Evolutionary conservation across 2,113 vertebrate genomes (phyloP).

Genomic region (Lagopus leucura): DNA sequence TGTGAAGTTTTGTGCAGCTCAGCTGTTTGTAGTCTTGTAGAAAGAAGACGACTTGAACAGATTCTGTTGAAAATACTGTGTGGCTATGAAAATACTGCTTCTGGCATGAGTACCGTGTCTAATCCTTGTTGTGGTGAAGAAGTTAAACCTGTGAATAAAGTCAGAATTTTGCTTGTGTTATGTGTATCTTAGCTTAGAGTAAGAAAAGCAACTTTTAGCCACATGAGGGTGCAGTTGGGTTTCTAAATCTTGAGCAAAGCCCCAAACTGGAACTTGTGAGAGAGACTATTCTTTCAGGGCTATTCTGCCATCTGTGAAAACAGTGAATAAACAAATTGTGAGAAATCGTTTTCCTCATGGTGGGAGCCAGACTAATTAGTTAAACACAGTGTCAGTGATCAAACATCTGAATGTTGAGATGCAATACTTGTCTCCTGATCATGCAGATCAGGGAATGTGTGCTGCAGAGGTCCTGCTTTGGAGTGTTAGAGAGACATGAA

Average conservation of each 20-base stretch:
- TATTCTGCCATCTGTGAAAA: not conserved
- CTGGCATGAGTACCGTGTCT: rapidly evolving
- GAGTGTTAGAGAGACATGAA: not conserved
- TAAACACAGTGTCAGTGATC: not conserved
- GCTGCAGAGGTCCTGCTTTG: not conserved
- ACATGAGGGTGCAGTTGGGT: constrained; percentile 55
- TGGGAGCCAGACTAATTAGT: not conserved
- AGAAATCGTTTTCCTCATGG: not conserved
- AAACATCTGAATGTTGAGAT: not conserved
- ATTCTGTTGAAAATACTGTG: not conserved
- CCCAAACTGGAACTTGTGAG: not conserved
- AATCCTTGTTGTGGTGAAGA: not conserved
- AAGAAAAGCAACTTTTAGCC: not conserved
- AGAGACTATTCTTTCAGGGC: not conserved
- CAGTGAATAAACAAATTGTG: not conserved
- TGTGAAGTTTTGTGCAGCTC: not conserved
- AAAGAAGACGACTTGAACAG: not conserved
- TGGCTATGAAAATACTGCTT: not conserved
- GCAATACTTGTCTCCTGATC: not conserved
- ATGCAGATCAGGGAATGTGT: rapidly evolving
- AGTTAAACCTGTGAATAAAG: not conserved
- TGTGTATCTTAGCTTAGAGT: rapidly evolving
- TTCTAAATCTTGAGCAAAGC: not conserved
- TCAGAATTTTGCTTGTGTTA: not conserved
- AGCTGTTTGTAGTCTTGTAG: too few species aligned